Percentiles rank a stretch among this genome's conserved stretches.
Conservation (phyloP, 2,888 invertebrate genomes). For the Eupithecia insigniata region DNA sequence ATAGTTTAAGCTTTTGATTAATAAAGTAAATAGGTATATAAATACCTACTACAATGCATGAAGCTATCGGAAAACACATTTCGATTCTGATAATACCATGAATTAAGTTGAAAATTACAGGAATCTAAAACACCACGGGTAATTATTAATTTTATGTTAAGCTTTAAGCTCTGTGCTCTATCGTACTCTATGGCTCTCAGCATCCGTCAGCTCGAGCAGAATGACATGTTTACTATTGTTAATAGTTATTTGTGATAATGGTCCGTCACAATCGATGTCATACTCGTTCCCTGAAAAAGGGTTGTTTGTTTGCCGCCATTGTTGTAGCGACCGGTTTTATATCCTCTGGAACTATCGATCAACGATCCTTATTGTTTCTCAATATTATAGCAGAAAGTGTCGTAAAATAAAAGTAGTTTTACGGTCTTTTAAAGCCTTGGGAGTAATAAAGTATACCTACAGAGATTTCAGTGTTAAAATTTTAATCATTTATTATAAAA, state of each 20-base stretch:
- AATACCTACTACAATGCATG: too few species aligned
- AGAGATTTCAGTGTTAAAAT: not conserved
- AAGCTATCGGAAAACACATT: not conserved
- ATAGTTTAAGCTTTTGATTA: too few species aligned
- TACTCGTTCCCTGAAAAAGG: constrained; percentile 28
- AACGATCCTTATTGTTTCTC: constrained; percentile 12
- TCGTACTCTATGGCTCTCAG: constrained; percentile 12
- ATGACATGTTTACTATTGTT: constrained; percentile 66
- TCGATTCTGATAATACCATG: not conserved
- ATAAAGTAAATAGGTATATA: too few species aligned
- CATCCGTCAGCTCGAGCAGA: constrained; percentile 18
- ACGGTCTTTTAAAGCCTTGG: not conserved
- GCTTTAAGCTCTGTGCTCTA: not conserved
- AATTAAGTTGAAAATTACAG: not conserved
- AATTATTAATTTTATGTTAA: too few species aligned
- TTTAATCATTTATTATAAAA: too few species aligned
- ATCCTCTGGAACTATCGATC: constrained; percentile 7
- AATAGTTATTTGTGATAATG: constrained; percentile 48
- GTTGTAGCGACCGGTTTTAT: constrained; percentile 10
- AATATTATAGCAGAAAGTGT: not conserved
- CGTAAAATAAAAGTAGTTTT: not conserved
- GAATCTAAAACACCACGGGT: not conserved
- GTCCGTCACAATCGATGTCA: constrained; percentile 46
- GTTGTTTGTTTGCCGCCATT: constrained; percentile 16
- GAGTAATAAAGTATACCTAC: not conserved